A percentile compares a stretch with the other conserved stretches of the same genome.
phyloP scores from a whole-genome alignment of 2,113 vertebrate species.

The Plectropomus leopardus region DNA sequence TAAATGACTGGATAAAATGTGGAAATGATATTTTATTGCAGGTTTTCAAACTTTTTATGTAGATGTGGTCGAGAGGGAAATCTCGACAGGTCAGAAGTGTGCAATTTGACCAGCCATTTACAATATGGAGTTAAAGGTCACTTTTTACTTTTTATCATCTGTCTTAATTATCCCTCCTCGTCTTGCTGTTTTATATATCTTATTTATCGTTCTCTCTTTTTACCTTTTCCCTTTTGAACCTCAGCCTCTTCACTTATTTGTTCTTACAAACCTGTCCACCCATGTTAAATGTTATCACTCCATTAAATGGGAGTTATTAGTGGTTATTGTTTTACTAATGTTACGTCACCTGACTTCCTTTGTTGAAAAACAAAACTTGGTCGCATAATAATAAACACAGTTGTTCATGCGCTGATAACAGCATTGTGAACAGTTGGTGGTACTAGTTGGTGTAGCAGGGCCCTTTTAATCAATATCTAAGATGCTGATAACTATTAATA shows the following conservation, averaged over 20 bases:
- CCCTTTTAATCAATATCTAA: no score
- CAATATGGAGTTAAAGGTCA: neutral
- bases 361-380: no score
- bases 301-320: no score
- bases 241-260: neutral
- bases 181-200: neutral
- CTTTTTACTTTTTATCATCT: neutral
- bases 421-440: no score
- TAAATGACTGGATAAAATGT: conserved; percentile 61
- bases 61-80: conserved; percentile 4
- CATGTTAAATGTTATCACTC: no score
- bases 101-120: neutral
- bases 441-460: no score
- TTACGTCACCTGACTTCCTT: no score
- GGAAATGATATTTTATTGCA: conserved; percentile 39
- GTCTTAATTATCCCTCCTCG: neutral
- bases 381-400: no score
- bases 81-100: neutral
- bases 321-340: no score
- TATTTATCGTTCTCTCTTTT: neutral
- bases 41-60: conserved; percentile 31
- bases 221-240: neutral
- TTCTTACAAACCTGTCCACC: no score
- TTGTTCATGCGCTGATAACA: no score
- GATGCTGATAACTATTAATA: no score